A percentile compares a stretch with the other conserved stretches of the same genome.
Conservation (phyloP, 2,113 vertebrate genomes). For the Scytalopus superciliaris region DNA sequence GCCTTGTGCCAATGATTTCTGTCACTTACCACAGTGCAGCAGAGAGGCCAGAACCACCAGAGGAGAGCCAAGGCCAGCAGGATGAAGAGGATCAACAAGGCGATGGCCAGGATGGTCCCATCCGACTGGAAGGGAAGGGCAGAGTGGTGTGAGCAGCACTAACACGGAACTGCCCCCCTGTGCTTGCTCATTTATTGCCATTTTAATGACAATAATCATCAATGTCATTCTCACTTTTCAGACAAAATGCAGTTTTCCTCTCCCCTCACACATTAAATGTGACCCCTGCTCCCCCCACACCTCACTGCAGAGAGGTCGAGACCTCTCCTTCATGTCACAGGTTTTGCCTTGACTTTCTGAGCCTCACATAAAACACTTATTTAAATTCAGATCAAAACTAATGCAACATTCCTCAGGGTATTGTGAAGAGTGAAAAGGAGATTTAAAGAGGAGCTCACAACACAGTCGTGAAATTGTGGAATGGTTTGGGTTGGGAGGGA, state of each 20-base stretch:
- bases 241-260: background rate
- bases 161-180: background rate
- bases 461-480: background rate
- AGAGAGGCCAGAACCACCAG: slow-evolving; percentile 99
- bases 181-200: background rate
- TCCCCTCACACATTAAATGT: background rate
- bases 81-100: slow-evolving; percentile 91
- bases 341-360: background rate
- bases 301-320: background rate
- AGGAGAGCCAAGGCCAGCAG: slow-evolving; percentile 87
- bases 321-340: background rate
- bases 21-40: slow-evolving; percentile 96
- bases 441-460: background rate
- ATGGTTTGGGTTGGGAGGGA: background rate
- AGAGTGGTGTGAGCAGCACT: fast-evolving
- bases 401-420: background rate
- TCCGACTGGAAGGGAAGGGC: slow-evolving; percentile 84
- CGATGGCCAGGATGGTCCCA: slow-evolving; percentile 93
- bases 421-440: background rate
- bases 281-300: too few species aligned
- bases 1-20: background rate
- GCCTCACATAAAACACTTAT: too few species aligned
- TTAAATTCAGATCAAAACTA: background rate
- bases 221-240: background rate
- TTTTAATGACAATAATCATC: too few species aligned